Evolutionary conservation across 92 coral and sea anemone genomes (phyloP), one percentile per base, ranked within the genome.

Genomic region (Porites rus): DNA sequence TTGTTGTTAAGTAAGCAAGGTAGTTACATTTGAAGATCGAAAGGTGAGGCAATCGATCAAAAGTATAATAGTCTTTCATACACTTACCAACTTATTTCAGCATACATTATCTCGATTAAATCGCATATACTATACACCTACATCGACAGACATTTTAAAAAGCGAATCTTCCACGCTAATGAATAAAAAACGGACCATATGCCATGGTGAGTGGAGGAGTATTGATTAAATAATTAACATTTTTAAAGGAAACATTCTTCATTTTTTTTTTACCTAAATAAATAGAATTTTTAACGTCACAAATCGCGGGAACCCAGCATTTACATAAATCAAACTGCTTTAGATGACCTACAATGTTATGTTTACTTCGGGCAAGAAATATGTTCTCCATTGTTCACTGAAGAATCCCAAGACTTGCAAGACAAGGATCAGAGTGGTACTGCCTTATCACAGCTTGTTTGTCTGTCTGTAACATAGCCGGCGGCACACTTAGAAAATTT

Each of bases 351-450:
- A 51, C 80, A 58, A 11, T 24, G 52, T 24, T 59, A 8, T 56
- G 13, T 56, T 38, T 38, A 38, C 46, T 38, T 4, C 46, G 46
- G 46, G 19, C 20, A 62, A 18, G 20, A 62, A 62, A 18, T 16
- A 7, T 9, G 25, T 54, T 76, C 60, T 76, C 20, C 67, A 73
- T 18, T 51, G 63, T 68, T 67, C 81, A 92, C 31, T 81, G 78
- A 22, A 92, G 80, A 89, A 92, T 84, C 9, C 95, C 95, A 22
- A 92, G 90, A 46, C 95, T 80, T 14, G 90, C 95, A 4, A 92
- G 80, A 14, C 95, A 92, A 7, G 95, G 95, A 59, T 92, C 95
- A 1, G 95, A 92, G 60, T 92, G 81, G 20, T 89, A 92, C 18
- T 92, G 92, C 77, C 93, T 69, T 8, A 92, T 72, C 17, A 92